Evolutionary conservation across 2,113 vertebrate genomes (phyloP).

Genomic region (Pedetes capensis): DNA sequence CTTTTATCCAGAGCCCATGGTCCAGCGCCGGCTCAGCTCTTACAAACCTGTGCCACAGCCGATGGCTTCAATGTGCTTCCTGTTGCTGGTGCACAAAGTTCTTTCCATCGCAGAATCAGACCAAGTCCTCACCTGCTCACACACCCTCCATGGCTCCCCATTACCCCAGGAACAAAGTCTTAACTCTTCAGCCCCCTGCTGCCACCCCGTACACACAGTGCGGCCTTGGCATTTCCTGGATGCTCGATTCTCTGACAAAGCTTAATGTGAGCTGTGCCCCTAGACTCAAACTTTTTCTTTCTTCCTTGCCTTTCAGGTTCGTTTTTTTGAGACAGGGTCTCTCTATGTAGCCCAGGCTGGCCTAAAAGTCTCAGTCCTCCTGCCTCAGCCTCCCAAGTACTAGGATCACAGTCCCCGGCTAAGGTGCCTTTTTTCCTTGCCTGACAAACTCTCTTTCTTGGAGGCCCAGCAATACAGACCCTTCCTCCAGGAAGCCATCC

Average conservation of each 20-base stretch:
- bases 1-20: neutral
- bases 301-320: no score
- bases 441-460: neutral
- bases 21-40: neutral
- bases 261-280: no score
- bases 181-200: neutral
- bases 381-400: no score
- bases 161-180: neutral
- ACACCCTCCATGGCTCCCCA: neutral
- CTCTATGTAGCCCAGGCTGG: no score
- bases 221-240: neutral
- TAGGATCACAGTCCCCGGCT: neutral
- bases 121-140: neutral
- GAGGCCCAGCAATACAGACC: neutral
- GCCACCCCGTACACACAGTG: no score
- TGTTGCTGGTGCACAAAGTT: neutral
- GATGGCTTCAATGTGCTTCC: no score
- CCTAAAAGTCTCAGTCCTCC: no score
- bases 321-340: no score
- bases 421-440: neutral
- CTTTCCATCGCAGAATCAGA: neutral
- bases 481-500: neutral
- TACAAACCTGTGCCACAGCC: no score
- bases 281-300: no score
- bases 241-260: neutral